Base-by-base conservation (phyloP, 2,113 vertebrate genomes). In the Gobius niger region DNA sequence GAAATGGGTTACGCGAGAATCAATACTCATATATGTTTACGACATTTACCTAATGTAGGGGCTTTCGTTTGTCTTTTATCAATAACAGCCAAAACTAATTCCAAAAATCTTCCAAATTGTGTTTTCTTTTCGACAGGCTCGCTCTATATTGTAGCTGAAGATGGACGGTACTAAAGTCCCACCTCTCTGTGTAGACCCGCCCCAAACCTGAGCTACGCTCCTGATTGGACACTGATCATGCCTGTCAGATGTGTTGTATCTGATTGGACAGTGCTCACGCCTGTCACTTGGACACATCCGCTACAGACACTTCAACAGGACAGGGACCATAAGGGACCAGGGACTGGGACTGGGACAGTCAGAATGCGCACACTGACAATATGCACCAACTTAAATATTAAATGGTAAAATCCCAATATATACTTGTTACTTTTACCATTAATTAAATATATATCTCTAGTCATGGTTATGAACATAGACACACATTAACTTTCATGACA, bases 61-160 rank as follows among this genome's bases (percentile, higher is more conserved):
- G 84, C 76, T 87, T 90, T 87, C 87, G 86, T 91, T 88, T 87
- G 70, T 90, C 88, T 91, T 90, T 87, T 87, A 84, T 90, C 79
- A 85, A 84, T 77, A 83, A 85, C 65, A 77, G 89, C 85, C 85
- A 85, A 80, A 82, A 89, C 85, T 87, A 87, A 78, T 87, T 91
- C 84, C 86, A 83, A 68, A 80, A 88, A 88, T 90, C 82, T 90
- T 90, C 87, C 89, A 87, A 88, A 87, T 88, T 86, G 77, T 90
- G 83, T 90, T 91, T 91, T 91, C 87, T 92, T 88, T 90, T 89
- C 90, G 91, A 89, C 84, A 90, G 87, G 85, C 92, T 89, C 82
- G 85, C 73, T 90, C 73, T 87, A 85, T 89, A 91, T 82, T 89
- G 89, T 89, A 89, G 89, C 86, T 91, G 90, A 93, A 93, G 91